Base-by-base conservation (phyloP, 1,140 invertebrate species). In the Camponotus pennsylvanicus region DNA sequence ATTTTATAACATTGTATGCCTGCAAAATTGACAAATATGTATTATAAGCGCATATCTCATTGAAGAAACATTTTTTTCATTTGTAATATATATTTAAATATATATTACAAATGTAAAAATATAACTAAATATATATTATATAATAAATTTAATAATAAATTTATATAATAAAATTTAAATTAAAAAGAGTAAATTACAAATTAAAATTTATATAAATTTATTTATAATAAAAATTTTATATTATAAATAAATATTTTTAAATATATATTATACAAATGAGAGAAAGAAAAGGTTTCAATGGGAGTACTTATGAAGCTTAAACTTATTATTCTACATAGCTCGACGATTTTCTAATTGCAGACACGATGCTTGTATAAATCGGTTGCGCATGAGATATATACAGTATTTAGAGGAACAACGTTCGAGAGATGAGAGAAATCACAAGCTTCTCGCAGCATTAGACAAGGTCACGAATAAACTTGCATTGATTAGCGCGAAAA, bases 331-430 rank as follows among this genome's bases (percentile, higher is more conserved):
- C 5, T 3, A 63, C 5, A 11, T 75, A 59, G 11, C 18, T 73
- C 18, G 9, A 67, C 15, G 8, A 67, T 42, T 88, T 88, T 57
- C 32, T 6, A 11, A 70, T 94, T 89, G 40, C 91, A 95, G 95
- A 85, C 95, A 94, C 27, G 92, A 95, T 61, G 86, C 87, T 13
- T 95, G 94, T 79, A 95, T 96, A 80, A 95, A 95, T 85, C 96
- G 95, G 88, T 92, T 96, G 27, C 93, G 96, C 76, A 93, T 95
- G 67, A 95, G 96, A 89, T 97, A 97, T 89, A 96, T 96, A 66
- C 94, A 95, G 42, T 96, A 96, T 92, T 91, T 97, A 70, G 96
- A 96, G 85, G 96, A 96, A 90, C 96, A 97, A 87, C 93, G 93
- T 66, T 92, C 93, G 21, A 94, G 96, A 73, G 96, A 96, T 80